Evolutionary conservation across 2,888 invertebrate species (phyloP), one percentile per base, ranked within the genome.

Genomic region (Microplitis deprimator): DNA sequence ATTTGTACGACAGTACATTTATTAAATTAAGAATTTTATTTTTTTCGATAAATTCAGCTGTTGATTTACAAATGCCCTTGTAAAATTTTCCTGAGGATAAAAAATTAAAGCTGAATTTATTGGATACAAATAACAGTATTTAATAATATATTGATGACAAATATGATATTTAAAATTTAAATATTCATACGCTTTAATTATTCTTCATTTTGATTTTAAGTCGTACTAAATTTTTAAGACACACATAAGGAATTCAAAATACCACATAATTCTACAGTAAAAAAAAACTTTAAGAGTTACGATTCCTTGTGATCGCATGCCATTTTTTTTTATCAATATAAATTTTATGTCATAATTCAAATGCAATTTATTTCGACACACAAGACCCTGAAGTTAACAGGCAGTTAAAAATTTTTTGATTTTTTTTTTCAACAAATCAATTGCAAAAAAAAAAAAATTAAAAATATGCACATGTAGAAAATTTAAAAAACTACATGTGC

Each of bases 11-110:
- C 10, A 13, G 17, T 29, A 72, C n/a, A 39, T 5, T 38, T 72
- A 20, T 38, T 50, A 13, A 61, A 60, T n/a, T 67, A 72, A 20
- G 20, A 38, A 73, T 29, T 6, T n/a, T n/a, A n/a, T n/a, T 7
- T 67, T 73, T 68, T 59, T 74, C 67, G 78, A 69, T 60, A 69
- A 70, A 71, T 67, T 70, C 69, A 76, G 76, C 76, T 60, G 70
- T 71, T 59, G 73, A 78, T 79, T 73, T 73, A 77, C 67, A 81
- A 81, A 81, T 80, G 80, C 80, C 81, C 81, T 79, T 80, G 8
- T 50, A 10, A 10, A 10, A 10, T 50, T 74, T 76, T 80, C 81
- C 81, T 80, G 80, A 81, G 81, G 72, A 78, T 78, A 78, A 75
- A 75, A 60, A 79, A 75, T 77, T 72, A 74, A 50, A 62, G 59